Conservation (phyloP, 2,797 vertebrate genomes). For the Acanthurus leucopareius region DNA sequence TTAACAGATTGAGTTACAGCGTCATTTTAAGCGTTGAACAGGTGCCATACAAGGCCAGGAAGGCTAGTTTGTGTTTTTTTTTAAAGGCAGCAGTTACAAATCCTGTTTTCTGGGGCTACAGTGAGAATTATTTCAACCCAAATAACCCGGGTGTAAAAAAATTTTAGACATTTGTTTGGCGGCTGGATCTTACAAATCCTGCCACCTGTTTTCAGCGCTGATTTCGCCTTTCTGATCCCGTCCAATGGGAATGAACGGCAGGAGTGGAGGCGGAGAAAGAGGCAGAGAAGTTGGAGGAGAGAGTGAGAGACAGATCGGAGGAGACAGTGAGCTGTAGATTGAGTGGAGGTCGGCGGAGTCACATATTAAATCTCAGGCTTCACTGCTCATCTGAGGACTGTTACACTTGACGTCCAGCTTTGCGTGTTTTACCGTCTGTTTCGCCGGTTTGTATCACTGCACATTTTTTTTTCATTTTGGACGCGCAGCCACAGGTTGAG, state of each 20-base stretch:
- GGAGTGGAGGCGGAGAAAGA: constrained; percentile 77
- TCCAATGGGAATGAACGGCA: constrained; percentile 80
- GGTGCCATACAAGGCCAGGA: constrained; percentile 22
- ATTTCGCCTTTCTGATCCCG: constrained; percentile 55
- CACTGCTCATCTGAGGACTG: constrained; percentile 46
- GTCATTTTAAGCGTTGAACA: constrained; percentile 36
- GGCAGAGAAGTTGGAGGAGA: constrained; percentile 83
- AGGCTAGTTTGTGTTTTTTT: not conserved
- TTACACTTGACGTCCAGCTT: constrained; percentile 31
- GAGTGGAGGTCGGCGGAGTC: constrained; percentile 74
- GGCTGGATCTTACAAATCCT: constrained; percentile 40
- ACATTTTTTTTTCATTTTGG: constrained; percentile 28
- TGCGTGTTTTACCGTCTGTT: not conserved
- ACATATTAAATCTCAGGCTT: constrained; percentile 62
- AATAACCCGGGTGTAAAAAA: constrained; percentile 13
- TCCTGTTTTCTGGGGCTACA: constrained; percentile 6
- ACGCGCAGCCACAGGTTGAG: constrained; percentile 77
- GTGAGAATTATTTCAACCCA: constrained; percentile 7
- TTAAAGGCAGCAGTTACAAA: not conserved
- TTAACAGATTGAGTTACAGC: not conserved
- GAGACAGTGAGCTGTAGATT: constrained; percentile 64
- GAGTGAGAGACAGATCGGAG: constrained; percentile 75
- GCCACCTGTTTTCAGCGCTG: constrained; percentile 76
- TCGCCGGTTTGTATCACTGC: constrained; percentile 22
- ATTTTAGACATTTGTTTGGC: constrained; percentile 35